These are phyloP conservation scores for Plumapathes pennacea DNA, from an alignment of 92 coral and sea anemone genomes.

Conservation along the genomic window DNA sequence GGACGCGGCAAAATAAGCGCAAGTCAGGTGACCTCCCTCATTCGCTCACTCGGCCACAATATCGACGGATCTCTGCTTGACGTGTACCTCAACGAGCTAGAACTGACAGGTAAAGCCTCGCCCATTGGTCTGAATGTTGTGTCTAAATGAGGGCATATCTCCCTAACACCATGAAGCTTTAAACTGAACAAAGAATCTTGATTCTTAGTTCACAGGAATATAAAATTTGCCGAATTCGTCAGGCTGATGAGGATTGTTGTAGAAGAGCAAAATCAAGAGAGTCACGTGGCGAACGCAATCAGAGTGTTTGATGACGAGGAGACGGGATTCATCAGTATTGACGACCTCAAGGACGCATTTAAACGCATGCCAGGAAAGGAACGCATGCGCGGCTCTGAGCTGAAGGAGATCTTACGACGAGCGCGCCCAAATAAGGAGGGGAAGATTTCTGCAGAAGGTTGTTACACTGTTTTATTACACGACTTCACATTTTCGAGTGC, in stretches of 20 bases:
- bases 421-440: conserved; percentile 67
- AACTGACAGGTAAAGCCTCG: conserved; percentile 47
- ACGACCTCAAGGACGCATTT: conserved; percentile 64
- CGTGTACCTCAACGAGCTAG: conserved; percentile 70
- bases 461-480: too few relatives aligned
- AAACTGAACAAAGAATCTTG: neutral
- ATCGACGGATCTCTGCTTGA: conserved; percentile 58
- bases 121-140: neutral
- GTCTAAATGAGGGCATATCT: neutral
- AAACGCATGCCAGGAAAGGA: conserved; percentile 71
- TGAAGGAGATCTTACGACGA: conserved; percentile 50
- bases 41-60: conserved; percentile 80
- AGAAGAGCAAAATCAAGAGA: conserved; percentile 42
- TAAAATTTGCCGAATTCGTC: conserved; percentile 52
- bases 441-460: conserved; percentile 59
- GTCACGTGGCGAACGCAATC: conserved; percentile 37
- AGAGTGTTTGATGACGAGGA: conserved; percentile 77
- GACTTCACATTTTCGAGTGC: too few relatives aligned
- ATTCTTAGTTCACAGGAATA: conserved; percentile 31
- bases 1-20: conserved; percentile 45
- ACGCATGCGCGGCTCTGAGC: conserved; percentile 47
- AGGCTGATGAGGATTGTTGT: conserved; percentile 53
- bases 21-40: conserved; percentile 44
- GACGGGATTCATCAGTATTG: conserved; percentile 62
- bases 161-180: neutral